Percentiles rank a stretch among this genome's conserved stretches.
phyloP scores from a whole-genome alignment of 2,113 vertebrate species.

The Piaya cayana region DNA sequence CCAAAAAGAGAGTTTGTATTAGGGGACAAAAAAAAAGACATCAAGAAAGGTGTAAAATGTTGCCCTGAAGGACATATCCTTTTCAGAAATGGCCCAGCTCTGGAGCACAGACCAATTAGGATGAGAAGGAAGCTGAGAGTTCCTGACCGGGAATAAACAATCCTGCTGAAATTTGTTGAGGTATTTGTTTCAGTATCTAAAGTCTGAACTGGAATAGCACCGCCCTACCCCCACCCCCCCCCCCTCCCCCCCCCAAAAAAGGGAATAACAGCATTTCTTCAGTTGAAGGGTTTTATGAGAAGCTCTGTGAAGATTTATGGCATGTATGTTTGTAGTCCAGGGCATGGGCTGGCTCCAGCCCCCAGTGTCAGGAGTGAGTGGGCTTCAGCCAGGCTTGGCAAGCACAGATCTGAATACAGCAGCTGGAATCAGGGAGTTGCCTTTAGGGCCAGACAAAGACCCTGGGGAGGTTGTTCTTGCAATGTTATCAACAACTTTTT shows the following conservation, averaged over 20 bases:
- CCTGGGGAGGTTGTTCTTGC: not conserved
- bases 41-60: not conserved
- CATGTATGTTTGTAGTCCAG: fast-evolving
- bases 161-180: not conserved
- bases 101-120: not conserved
- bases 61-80: not conserved
- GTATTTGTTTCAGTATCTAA: not conserved
- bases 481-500: not conserved
- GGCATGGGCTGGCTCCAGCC: not conserved
- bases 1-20: conserved; percentile 27
- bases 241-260: not conserved
- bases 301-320: not conserved
- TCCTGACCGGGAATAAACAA: not conserved
- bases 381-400: not conserved
- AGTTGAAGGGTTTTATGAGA: not conserved
- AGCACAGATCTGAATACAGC: not conserved
- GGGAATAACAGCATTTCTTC: not conserved
- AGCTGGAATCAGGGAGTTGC: not conserved
- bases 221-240: too few relatives aligned
- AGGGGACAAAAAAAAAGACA: not conserved
- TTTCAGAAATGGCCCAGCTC: not conserved
- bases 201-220: not conserved
- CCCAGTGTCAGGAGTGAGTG: fast-evolving
- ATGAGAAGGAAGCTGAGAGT: not conserved
- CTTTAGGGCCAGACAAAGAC: not conserved